Conservation (phyloP, 2,113 vertebrate genomes). For the Siniperca chuatsi region DNA sequence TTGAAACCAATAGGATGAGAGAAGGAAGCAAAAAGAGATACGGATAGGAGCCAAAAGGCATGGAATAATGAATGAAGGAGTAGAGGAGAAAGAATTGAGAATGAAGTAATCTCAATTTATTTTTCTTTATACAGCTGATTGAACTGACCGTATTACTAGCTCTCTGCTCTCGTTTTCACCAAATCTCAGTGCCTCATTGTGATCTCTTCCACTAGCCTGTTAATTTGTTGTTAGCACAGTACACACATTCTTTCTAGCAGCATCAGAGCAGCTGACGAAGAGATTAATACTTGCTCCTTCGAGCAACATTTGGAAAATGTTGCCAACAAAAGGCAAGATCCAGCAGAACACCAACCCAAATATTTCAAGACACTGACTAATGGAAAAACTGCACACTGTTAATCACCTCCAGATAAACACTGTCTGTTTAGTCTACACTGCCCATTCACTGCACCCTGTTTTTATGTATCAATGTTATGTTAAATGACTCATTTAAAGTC, state of each 20-base stretch:
- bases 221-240: constrained; percentile 19
- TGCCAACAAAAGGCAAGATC: constrained; percentile 42
- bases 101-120: background rate
- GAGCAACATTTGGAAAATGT: constrained; percentile 27
- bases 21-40: constrained; percentile 10
- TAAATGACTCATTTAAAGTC: background rate
- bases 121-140: constrained; percentile 4
- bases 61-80: constrained; percentile 17
- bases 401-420: constrained; percentile 37
- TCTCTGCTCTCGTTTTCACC: constrained; percentile 3
- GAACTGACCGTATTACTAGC: constrained; percentile 9
- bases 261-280: constrained; percentile 22
- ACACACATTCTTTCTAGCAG: background rate
- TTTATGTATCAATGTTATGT: constrained; percentile 13
- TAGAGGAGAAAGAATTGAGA: constrained; percentile 16
- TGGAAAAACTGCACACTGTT: constrained; percentile 42
- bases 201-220: constrained; percentile 1
- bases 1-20: constrained; percentile 23
- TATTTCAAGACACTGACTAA: constrained; percentile 49
- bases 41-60: constrained; percentile 33
- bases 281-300: constrained; percentile 31
- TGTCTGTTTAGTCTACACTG: constrained; percentile 23
- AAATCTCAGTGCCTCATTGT: background rate
- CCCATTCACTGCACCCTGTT: constrained; percentile 21
- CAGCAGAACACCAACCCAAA: constrained; percentile 55